These are phyloP conservation scores for Mesodorylaimus sp. DNA, from an alignment of 2,888 invertebrate genomes.

Conservation along the genomic window DNA sequence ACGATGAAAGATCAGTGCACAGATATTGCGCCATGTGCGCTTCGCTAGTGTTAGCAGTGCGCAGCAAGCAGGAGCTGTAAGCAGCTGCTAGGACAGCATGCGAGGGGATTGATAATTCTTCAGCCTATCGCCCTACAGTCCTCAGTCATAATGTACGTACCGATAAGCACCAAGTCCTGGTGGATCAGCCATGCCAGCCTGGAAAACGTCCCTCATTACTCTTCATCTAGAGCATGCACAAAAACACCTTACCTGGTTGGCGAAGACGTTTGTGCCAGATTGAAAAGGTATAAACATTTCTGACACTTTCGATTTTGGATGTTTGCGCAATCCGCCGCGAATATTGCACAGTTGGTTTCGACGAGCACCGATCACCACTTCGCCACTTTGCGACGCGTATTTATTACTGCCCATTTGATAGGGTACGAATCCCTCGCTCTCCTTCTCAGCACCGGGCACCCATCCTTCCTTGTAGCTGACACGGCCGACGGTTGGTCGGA, in stretches of 20 bases:
- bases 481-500: constrained; percentile 1
- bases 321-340: constrained; percentile 20
- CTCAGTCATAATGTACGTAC: no score
- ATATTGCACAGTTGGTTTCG: constrained; percentile 5
- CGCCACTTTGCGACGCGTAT: constrained; percentile 7
- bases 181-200: constrained; percentile 26
- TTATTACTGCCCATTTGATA: constrained; percentile 3
- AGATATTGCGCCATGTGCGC: no score
- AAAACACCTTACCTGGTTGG: no score
- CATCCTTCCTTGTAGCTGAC: constrained; percentile 5
- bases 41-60: no score
- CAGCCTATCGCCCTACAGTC: no score
- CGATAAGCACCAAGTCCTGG: constrained; percentile 12
- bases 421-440: constrained; percentile 26
- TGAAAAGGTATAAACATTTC: constrained; percentile 28
- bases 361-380: constrained; percentile 5
- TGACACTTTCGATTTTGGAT: constrained; percentile 16
- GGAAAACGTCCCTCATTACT: no score
- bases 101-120: no score
- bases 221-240: no score
- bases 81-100: no score
- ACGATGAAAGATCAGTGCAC: no score
- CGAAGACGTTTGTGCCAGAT: constrained; percentile 27
- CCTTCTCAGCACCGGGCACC: constrained; percentile 18
- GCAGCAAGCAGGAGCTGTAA: no score